These are phyloP conservation scores for Crossocerus cetratus DNA, from an alignment of 2,888 invertebrate genomes.

Conservation along the genomic window DNA sequence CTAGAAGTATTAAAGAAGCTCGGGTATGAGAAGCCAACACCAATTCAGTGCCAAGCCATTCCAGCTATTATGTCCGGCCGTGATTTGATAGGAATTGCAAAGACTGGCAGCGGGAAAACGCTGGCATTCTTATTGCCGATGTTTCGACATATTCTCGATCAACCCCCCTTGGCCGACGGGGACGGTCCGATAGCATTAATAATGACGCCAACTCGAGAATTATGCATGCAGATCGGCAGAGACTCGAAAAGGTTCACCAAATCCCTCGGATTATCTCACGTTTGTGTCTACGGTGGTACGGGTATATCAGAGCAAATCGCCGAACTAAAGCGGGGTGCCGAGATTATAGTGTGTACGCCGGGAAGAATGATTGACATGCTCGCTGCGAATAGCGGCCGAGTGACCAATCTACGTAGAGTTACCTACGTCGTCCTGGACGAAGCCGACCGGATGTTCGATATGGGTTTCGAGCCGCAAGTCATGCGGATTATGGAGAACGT, in stretches of 20 bases:
- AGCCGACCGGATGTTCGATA: conserved; percentile 99
- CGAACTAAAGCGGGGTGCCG: conserved; percentile 96
- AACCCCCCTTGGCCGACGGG: conserved; percentile 94
- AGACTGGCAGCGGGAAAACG: conserved; percentile 99
- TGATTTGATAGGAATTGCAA: conserved; percentile 98
- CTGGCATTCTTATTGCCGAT: conserved; percentile 98
- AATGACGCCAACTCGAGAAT: conserved; percentile 98
- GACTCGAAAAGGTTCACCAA: conserved; percentile 98
- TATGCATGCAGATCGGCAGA: conserved; percentile 98
- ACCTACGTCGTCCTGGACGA: conserved; percentile 99
- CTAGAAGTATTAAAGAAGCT: conserved; percentile 93
- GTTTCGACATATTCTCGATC: conserved; percentile 97
- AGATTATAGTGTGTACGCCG: conserved; percentile 99
- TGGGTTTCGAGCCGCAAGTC: conserved; percentile 99
- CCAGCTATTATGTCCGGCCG: conserved; percentile 97
- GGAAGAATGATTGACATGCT: conserved; percentile 99
- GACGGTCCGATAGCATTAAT: conserved; percentile 98
- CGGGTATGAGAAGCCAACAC: conserved; percentile 97
- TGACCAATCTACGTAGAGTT: conserved; percentile 97
- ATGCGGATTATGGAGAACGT: conserved; percentile 99
- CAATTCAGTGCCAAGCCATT: conserved; percentile 98
- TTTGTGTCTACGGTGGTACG: conserved; percentile 99
- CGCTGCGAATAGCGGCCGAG: conserved; percentile 97
- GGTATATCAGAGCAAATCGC: conserved; percentile 98
- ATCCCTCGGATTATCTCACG: conserved; percentile 89